These are phyloP conservation scores for Drosophila hawaiiensis DNA, from an alignment of 2,888 invertebrate species.

Conservation along the genomic window DNA sequence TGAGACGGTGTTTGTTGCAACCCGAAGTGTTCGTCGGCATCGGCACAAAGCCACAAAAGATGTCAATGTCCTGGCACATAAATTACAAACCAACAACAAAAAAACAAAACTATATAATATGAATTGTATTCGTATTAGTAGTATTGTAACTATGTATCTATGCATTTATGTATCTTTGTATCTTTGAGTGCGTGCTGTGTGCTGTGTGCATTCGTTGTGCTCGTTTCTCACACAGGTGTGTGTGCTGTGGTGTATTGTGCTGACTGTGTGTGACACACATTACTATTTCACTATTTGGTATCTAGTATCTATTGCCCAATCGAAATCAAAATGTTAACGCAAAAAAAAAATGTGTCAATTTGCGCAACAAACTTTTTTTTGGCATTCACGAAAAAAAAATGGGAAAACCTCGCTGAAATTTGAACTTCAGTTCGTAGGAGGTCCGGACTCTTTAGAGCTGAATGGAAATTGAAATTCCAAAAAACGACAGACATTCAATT, in stretches of 20 bases:
- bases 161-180: conserved; percentile 7
- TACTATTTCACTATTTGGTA: conserved; percentile 27
- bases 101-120: conserved; percentile 43
- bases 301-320: conserved; percentile 54
- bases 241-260: conserved; percentile 39
- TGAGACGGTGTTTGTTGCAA: not conserved
- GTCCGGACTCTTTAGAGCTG: conserved; percentile 33
- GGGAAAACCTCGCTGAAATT: conserved; percentile 49
- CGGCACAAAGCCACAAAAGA: conserved; percentile 65
- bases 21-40: conserved; percentile 39
- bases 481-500: conserved; percentile 31
- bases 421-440: conserved; percentile 61
- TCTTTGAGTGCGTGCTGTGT: conserved; percentile 24
- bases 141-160: conserved; percentile 44
- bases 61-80: conserved; percentile 77
- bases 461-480: conserved; percentile 62
- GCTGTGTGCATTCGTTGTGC: conserved; percentile 13
- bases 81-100: conserved; percentile 45
- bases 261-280: conserved; percentile 69
- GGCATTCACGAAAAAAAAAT: conserved; percentile 10
- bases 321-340: conserved; percentile 53
- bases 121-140: conserved; percentile 54
- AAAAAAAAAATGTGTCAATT: conserved; percentile 71
- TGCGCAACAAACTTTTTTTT: conserved; percentile 60
- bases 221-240: conserved; percentile 4